Base-by-base conservation (phyloP, 1,140 invertebrate species). In the Homarus americanus region DNA sequence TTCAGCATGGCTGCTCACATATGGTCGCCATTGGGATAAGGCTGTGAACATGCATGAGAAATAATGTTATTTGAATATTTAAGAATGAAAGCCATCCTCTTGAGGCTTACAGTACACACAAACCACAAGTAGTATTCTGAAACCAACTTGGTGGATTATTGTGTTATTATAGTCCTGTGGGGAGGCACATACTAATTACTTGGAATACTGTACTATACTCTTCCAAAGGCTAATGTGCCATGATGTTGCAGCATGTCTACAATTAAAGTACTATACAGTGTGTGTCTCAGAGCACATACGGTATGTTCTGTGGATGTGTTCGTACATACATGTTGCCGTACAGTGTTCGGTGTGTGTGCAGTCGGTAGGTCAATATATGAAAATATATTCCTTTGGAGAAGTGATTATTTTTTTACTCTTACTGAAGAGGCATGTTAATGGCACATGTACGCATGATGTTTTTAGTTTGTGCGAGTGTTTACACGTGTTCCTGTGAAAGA, bases 371-470 rank as follows among this genome's bases (percentile, higher is more conserved):
- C n/a, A 69, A 28, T 32, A 17, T 20, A 63, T 20, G 5, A 28
- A 69, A 32, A 28, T 69, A 12, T 69, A 32, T 7, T 4, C 32
- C n/a, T 69, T 69, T 32, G 28, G 28, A 69, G 28, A 69, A 69
- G 63, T 69, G n/a, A 32, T 9, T 69, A 28, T 69, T 32, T 69
- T 32, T 69, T 32, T 79, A n/a, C 24, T 79, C 7, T 44, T 41
- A 44, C 28, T 49, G 40, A 79, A 79, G 76, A 79, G n/a, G 40
- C 44, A 44, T 79, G 40, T 49, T 44, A 49, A 44, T 49, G 76
- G 73, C 73, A 49, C 76, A 28, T 79, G 76, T 79, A 40, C 44
- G n/a, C 76, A 79, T 79, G 40, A 28, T 73, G 36, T 79, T 24
- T 79, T 76, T 28, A 63, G 36, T 76, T 44, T 5, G 28, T 49